Evolutionary conservation across 35 echinoderm and acorn worm species (phyloP).

Genomic region (Chiridota heheva): DNA sequence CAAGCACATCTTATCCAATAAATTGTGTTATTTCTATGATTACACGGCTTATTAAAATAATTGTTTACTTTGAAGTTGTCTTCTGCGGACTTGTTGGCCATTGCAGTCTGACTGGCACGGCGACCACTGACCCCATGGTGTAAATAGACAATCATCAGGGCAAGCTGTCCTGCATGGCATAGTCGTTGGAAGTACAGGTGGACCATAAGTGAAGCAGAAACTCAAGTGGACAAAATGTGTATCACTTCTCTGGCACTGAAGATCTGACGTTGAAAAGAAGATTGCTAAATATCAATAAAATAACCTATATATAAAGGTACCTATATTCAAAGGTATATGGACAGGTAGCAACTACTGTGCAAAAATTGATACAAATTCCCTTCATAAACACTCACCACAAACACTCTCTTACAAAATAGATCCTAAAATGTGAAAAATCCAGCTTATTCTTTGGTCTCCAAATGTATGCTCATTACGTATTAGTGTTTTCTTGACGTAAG

Average conservation of each 20-base stretch:
- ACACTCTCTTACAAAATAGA: neutral
- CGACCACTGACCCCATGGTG: conserved; percentile 68
- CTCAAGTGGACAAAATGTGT: conserved; percentile 34
- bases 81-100: too few species aligned
- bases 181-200: conserved; percentile 29
- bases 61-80: too few species aligned
- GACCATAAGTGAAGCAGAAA: conserved; percentile 72
- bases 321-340: neutral
- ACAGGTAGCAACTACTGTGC: neutral
- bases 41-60: too few species aligned
- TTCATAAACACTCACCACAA: neutral
- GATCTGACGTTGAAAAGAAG: neutral
- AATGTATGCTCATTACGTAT: too few species aligned
- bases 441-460: too few species aligned
- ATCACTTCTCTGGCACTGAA: conserved; percentile 50
- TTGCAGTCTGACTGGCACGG: too few species aligned
- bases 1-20: too few species aligned
- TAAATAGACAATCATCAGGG: conserved; percentile 69
- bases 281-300: neutral
- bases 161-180: conserved; percentile 66
- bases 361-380: neutral
- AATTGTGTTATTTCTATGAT: too few species aligned
- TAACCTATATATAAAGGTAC: neutral
- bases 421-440: too few species aligned
- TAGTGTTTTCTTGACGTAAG: too few species aligned